Evolutionary conservation across 2,888 invertebrate species (phyloP).

Genomic region (Ochropacha duplaris): DNA sequence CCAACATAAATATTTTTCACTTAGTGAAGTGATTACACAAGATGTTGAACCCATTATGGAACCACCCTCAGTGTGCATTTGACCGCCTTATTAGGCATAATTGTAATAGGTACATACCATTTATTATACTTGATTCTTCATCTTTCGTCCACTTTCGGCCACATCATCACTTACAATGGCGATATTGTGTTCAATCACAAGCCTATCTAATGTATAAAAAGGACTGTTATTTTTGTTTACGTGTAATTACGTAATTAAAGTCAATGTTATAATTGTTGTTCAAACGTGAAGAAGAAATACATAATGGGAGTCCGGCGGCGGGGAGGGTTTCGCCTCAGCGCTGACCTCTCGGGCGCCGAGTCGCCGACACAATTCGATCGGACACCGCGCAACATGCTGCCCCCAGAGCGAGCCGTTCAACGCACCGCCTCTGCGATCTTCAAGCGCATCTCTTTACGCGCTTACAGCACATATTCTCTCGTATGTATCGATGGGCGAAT

Average conservation of each 20-base stretch:
- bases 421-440: conserved; percentile 74
- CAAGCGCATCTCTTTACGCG: conserved; percentile 70
- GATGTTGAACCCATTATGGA: too few species aligned
- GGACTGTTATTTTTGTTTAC: too few species aligned
- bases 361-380: conserved; percentile 56
- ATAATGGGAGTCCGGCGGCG: conserved; percentile 50
- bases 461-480: conserved; percentile 75
- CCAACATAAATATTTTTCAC: too few species aligned
- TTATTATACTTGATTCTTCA: too few species aligned
- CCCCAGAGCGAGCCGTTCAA: conserved; percentile 70
- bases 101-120: too few species aligned
- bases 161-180: too few species aligned
- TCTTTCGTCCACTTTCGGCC: too few species aligned
- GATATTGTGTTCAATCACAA: too few species aligned
- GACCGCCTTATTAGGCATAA: too few species aligned
- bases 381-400: conserved; percentile 75
- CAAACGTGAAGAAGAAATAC: conserved; percentile 33
- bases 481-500: conserved; percentile 68
- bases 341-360: conserved; percentile 26
- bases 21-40: too few species aligned
- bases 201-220: too few species aligned
- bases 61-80: too few species aligned
- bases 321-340: conserved; percentile 51
- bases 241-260: not conserved
- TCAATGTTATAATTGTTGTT: conserved; percentile 5